A percentile compares a stretch with the other conserved stretches of the same genome.
Conservation (phyloP, 2,888 invertebrate species). For the Aphidoletes aphidimyza region DNA sequence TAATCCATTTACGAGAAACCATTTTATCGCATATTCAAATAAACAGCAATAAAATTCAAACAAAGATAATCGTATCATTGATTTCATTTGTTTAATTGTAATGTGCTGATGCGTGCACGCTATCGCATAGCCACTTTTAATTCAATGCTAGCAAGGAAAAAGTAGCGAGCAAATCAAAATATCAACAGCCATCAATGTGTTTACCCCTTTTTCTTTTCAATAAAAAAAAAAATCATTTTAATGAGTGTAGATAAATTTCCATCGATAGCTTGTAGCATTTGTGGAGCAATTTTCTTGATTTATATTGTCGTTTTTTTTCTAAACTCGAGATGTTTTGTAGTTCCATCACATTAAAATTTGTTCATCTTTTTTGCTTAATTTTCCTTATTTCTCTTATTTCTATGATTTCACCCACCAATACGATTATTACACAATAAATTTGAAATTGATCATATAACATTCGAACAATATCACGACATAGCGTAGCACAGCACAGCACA, state of each 20-base stretch:
- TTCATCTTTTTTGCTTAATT: too few relatives aligned
- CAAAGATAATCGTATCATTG: slow-evolving; percentile 38
- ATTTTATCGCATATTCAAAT: slow-evolving; percentile 43
- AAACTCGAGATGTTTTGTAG: too few relatives aligned
- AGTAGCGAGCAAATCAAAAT: background rate
- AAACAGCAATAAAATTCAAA: slow-evolving; percentile 21
- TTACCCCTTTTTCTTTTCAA: background rate
- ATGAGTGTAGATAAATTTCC: slow-evolving; percentile 48
- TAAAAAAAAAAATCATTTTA: background rate
- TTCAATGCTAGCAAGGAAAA: background rate
- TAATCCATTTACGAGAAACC: slow-evolving; percentile 4
- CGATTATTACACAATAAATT: too few relatives aligned
- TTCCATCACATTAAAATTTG: background rate
- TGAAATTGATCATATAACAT: too few relatives aligned
- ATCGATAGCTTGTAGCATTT: slow-evolving; percentile 41
- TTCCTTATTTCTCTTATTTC: too few relatives aligned
- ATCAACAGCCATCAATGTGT: too few relatives aligned
- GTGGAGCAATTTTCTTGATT: background rate
- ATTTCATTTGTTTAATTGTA: slow-evolving; percentile 32
- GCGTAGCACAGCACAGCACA: too few relatives aligned
- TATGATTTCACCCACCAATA: too few relatives aligned
- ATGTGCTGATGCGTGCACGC: background rate
- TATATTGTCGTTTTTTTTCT: background rate
- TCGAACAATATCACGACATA: too few relatives aligned
- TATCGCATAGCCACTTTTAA: background rate